Percentiles rank a stretch among this genome's conserved stretches.
Evolutionary conservation across 2,113 vertebrate species (phyloP).

Genomic region (Gadus chalcogrammus): DNA sequence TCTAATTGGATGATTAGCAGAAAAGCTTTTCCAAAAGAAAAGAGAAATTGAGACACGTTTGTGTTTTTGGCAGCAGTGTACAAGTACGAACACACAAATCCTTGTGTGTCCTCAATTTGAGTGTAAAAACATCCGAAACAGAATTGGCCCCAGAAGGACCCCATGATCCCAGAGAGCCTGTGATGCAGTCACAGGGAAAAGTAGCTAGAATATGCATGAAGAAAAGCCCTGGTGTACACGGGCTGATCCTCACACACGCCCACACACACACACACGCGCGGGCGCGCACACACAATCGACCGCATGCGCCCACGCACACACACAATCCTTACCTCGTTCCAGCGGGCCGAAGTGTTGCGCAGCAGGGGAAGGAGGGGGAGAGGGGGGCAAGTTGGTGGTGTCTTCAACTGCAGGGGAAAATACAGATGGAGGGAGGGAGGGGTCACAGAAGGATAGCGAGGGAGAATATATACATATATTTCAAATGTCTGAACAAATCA

Average conservation of each 20-base stretch:
- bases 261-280: neutral
- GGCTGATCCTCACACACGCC: neutral
- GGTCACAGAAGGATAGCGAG: neutral
- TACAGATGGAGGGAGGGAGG: conserved; percentile 1
- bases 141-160: too few species aligned
- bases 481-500: neutral
- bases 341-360: conserved; percentile 86
- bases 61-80: conserved; percentile 33
- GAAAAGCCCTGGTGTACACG: conserved; percentile 15
- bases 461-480: neutral
- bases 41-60: conserved; percentile 41
- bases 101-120: too few species aligned
- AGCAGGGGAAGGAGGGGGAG: conserved; percentile 94
- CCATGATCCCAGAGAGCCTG: too few species aligned
- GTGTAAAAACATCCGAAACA: too few species aligned
- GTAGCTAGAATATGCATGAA: too few species aligned
- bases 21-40: neutral
- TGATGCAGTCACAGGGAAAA: too few species aligned
- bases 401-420: conserved; percentile 83
- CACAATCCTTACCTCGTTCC: conserved; percentile 84
- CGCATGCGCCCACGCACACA: conserved; percentile 17
- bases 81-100: neutral
- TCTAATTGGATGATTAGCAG: too few species aligned
- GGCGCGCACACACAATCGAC: conserved; percentile 10
- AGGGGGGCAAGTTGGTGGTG: conserved; percentile 94